These are phyloP conservation scores for Hycleus phaleratus DNA, from an alignment of 1,140 invertebrate species.

Conservation along the genomic window DNA sequence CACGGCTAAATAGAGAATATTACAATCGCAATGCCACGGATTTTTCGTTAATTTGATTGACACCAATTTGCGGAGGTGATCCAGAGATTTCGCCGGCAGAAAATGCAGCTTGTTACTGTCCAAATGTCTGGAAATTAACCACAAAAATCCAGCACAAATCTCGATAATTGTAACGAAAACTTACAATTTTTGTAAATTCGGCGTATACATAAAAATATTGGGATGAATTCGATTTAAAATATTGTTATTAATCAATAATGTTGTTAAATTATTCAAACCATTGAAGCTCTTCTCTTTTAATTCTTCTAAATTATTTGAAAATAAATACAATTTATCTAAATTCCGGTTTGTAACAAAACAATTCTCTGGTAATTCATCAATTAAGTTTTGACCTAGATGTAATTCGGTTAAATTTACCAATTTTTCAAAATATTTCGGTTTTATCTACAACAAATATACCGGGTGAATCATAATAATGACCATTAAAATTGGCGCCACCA, in stretches of 20 bases:
- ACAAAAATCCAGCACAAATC: background rate
- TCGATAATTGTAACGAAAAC: background rate
- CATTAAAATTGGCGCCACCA: too few species aligned
- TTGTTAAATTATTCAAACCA: constrained; percentile 34
- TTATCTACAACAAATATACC: constrained; percentile 22
- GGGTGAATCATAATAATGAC: too few species aligned
- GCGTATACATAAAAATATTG: constrained; percentile 30
- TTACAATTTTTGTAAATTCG: constrained; percentile 37
- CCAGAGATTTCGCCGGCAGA: constrained; percentile 60
- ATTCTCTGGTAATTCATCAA: constrained; percentile 32
- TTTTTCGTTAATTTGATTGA: constrained; percentile 72
- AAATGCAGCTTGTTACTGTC: constrained; percentile 71
- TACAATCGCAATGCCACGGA: constrained; percentile 82
- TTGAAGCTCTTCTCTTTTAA: constrained; percentile 31
- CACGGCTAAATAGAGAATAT: constrained; percentile 62
- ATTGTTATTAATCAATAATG: constrained; percentile 37
- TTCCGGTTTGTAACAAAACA: constrained; percentile 27
- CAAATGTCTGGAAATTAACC: constrained; percentile 55
- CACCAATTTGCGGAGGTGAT: constrained; percentile 55
- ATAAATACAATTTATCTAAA: constrained; percentile 36
- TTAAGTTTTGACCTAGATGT: constrained; percentile 36
- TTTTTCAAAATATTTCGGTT: constrained; percentile 27
- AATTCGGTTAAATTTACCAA: constrained; percentile 32
- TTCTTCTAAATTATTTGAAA: constrained; percentile 38
- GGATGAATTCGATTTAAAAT: constrained; percentile 31